Conservation (phyloP, 2,888 invertebrate species). For the Cryptus armator region DNA sequence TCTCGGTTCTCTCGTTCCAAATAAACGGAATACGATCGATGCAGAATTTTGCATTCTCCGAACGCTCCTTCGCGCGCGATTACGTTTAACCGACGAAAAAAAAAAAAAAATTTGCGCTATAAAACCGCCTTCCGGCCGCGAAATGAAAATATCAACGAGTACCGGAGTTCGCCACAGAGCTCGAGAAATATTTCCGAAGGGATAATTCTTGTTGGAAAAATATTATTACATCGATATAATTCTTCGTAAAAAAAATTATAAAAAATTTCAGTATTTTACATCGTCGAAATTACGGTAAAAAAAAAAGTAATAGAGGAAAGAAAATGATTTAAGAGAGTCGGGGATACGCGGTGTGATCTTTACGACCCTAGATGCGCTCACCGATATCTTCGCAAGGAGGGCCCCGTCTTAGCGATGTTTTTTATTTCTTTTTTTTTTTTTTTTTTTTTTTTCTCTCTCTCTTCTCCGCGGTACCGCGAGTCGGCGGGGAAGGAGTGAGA, state of each 20-base stretch:
- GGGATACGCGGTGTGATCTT: conserved; percentile 32
- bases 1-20: neutral
- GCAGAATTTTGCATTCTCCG: conserved; percentile 27
- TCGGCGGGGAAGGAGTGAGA: conserved; percentile 26
- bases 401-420: conserved; percentile 23
- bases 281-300: conserved; percentile 21
- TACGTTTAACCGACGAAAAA: neutral
- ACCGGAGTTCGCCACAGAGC: conserved; percentile 30
- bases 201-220: neutral
- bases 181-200: neutral
- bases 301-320: conserved; percentile 12
- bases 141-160: conserved; percentile 6
- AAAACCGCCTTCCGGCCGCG: neutral
- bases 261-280: conserved; percentile 33
- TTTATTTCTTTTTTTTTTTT: conserved; percentile 18
- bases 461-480: neutral
- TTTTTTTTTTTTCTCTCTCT: neutral
- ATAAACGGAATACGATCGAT: conserved; percentile 31
- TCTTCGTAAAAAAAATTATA: neutral
- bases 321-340: conserved; percentile 54
- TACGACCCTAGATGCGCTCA: conserved; percentile 53
- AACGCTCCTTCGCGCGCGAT: neutral
- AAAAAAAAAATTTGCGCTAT: neutral
- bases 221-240: neutral
- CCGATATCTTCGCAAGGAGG: conserved; percentile 32